phyloP scores from a whole-genome alignment of 2,888 invertebrate species.

The Euplagia quadripunctaria region DNA sequence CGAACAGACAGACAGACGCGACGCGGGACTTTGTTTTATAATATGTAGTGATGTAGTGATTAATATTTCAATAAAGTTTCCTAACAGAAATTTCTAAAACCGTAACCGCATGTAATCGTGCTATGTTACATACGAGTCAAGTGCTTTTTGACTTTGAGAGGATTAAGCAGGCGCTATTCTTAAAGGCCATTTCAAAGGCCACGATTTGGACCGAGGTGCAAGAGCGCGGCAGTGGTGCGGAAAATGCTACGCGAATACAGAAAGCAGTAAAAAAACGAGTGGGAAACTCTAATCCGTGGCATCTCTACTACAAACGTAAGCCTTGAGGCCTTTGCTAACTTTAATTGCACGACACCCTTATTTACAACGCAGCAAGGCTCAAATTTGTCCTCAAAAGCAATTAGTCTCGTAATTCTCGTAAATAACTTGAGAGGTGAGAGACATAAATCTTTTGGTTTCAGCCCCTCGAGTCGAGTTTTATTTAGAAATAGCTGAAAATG shows the following conservation, averaged over 20 bases:
- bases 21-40: no score
- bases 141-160: slow-evolving; percentile 20
- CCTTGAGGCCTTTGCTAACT: slow-evolving; percentile 51
- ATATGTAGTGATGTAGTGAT: no score
- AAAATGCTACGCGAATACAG: slow-evolving; percentile 26
- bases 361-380: slow-evolving; percentile 46
- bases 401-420: slow-evolving; percentile 59
- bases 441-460: slow-evolving; percentile 65
- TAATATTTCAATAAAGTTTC: background rate
- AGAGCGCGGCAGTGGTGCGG: slow-evolving; percentile 31
- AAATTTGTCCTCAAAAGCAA: slow-evolving; percentile 57
- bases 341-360: slow-evolving; percentile 52
- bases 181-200: slow-evolving; percentile 34
- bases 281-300: slow-evolving; percentile 32
- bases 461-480: slow-evolving; percentile 55
- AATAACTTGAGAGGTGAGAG: slow-evolving; percentile 64
- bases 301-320: slow-evolving; percentile 35
- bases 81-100: background rate
- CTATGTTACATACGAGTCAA: background rate
- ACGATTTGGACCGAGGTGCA: slow-evolving; percentile 21
- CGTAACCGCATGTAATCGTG: background rate
- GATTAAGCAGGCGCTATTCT: slow-evolving; percentile 33
- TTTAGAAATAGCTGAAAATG: slow-evolving; percentile 62
- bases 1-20: no score
- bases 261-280: slow-evolving; percentile 35